phyloP scores from a whole-genome alignment of 2,113 vertebrate species.

The Ciconia boyciana region DNA sequence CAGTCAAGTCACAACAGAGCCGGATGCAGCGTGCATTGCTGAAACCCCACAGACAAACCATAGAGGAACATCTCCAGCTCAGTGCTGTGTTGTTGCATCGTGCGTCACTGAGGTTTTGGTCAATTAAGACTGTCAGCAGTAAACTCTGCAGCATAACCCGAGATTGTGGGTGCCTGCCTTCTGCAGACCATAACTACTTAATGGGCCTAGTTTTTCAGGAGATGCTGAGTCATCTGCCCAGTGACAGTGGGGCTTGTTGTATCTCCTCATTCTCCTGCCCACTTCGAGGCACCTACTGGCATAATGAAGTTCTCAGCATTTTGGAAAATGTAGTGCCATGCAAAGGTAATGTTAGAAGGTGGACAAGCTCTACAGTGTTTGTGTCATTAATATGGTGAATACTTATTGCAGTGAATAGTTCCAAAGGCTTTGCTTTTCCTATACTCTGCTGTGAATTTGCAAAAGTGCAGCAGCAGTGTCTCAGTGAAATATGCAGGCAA shows the following conservation, averaged over 20 bases:
- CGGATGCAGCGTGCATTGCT: accelerated
- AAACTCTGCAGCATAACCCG: not conserved
- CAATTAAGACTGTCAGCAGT: not conserved
- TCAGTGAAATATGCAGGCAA: not conserved
- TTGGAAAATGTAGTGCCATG: not conserved
- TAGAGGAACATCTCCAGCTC: not conserved
- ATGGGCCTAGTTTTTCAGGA: not conserved
- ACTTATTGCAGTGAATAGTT: not conserved
- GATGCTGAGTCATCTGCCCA: not conserved
- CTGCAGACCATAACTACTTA: not conserved
- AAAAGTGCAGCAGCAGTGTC: not conserved
- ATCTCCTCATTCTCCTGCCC: not conserved
- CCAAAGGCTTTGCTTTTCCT: not conserved
- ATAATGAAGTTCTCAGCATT: not conserved
- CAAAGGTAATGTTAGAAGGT: not conserved
- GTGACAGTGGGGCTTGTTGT: not conserved
- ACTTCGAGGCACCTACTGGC: not conserved
- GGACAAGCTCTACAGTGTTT: not conserved
- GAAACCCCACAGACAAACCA: no score
- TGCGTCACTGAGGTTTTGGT: not conserved
- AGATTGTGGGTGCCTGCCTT: not conserved
- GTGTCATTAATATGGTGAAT: not conserved
- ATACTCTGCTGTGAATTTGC: not conserved
- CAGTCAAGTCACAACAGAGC: accelerated
- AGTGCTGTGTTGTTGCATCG: not conserved